Conservation (phyloP, 2,797 vertebrate species). For the Cyclopterus lumpus region DNA sequence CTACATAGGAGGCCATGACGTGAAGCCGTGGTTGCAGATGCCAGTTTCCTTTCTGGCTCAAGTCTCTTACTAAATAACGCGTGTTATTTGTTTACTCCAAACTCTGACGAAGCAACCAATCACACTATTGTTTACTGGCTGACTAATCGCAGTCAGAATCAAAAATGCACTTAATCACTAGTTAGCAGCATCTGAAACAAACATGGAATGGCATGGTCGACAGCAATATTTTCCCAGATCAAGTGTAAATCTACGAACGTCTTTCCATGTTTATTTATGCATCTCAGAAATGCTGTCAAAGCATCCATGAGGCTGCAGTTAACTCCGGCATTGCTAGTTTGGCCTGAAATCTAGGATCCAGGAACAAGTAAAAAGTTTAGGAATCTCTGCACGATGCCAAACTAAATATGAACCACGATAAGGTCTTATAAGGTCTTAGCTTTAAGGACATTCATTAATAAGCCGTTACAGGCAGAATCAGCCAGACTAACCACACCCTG, state of each 20-base stretch:
- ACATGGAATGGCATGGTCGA: slow-evolving; percentile 64
- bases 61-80: slow-evolving; percentile 73
- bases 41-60: slow-evolving; percentile 75
- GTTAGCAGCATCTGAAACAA: slow-evolving; percentile 72
- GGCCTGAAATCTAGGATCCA: slow-evolving; percentile 40
- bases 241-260: slow-evolving; percentile 63
- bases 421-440: slow-evolving; percentile 29
- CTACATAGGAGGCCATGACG: slow-evolving; percentile 76
- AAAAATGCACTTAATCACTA: slow-evolving; percentile 79
- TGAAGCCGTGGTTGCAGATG: slow-evolving; percentile 56
- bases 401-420: slow-evolving; percentile 61
- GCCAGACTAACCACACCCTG: slow-evolving; percentile 35
- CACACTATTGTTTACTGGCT: slow-evolving; percentile 75
- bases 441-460: slow-evolving; percentile 58
- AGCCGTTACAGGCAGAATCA: slow-evolving; percentile 40
- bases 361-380: slow-evolving; percentile 49
- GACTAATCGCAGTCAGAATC: slow-evolving; percentile 62
- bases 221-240: slow-evolving; percentile 69
- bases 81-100: slow-evolving; percentile 80
- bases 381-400: slow-evolving; percentile 65
- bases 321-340: slow-evolving; percentile 33
- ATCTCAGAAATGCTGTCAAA: slow-evolving; percentile 62
- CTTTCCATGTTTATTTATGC: slow-evolving; percentile 72
- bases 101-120: slow-evolving; percentile 68
- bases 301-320: slow-evolving; percentile 38